Conservation (phyloP, 2,888 invertebrate species). For the Eilema caniola region DNA sequence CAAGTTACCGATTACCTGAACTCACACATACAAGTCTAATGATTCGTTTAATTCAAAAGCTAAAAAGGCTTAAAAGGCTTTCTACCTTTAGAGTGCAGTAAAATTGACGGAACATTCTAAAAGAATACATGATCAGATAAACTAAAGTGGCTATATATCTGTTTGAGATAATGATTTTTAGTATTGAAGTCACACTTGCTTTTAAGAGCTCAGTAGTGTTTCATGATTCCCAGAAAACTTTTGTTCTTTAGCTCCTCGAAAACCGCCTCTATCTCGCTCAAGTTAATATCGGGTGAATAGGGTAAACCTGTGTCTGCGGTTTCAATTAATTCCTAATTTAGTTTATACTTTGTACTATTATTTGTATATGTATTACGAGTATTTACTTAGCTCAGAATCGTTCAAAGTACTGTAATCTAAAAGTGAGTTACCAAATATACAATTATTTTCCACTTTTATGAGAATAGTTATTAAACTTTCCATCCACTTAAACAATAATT, state of each 20-base stretch:
- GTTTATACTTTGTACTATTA: background rate
- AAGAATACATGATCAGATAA: too few relatives aligned
- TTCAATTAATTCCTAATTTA: background rate
- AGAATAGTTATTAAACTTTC: constrained; percentile 40
- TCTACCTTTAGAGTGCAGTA: too few relatives aligned
- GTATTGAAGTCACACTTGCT: background rate
- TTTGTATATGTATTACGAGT: background rate
- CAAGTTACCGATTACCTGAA: too few relatives aligned
- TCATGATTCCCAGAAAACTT: background rate
- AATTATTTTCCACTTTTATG: constrained; percentile 38
- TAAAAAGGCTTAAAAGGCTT: too few relatives aligned
- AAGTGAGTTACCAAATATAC: constrained; percentile 37
- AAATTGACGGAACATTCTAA: too few relatives aligned
- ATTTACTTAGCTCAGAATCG: background rate
- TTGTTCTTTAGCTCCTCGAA: too few relatives aligned
- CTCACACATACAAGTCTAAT: too few relatives aligned
- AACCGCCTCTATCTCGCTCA: background rate
- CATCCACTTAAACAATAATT: constrained; percentile 33
- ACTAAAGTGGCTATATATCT: too few relatives aligned
- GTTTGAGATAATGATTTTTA: background rate
- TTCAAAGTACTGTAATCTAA: constrained; percentile 34
- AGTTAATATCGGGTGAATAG: background rate
- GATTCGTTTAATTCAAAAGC: too few relatives aligned
- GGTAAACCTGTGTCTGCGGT: too few relatives aligned
- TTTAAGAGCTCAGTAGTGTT: background rate